Conservation (phyloP, 1,140 invertebrate genomes). For the Trichonephila inaurata region DNA sequence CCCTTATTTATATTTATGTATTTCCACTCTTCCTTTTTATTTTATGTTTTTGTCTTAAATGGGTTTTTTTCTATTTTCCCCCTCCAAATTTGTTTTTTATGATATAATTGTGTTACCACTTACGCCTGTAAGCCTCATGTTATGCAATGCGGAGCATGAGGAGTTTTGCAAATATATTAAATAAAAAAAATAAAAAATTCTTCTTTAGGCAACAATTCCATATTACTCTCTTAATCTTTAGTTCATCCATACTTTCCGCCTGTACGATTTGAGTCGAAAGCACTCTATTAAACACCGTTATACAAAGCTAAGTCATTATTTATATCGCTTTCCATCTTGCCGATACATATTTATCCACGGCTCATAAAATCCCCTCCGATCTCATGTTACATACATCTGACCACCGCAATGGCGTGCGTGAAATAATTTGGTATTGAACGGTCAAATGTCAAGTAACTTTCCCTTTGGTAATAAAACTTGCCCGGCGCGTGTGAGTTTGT, state of each 20-base stretch:
- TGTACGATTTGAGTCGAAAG: not conserved
- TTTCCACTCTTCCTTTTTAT: too few relatives aligned
- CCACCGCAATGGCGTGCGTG: not conserved
- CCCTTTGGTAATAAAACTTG: slow-evolving; percentile 43
- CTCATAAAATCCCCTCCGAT: slow-evolving; percentile 16
- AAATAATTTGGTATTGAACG: slow-evolving; percentile 22
- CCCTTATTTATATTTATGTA: too few relatives aligned
- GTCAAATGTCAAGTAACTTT: slow-evolving; percentile 43
- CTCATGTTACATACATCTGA: not conserved
- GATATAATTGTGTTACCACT: too few relatives aligned
- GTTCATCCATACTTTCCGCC: not conserved
- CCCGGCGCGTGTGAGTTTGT: slow-evolving; percentile 2
- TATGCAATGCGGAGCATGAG: too few relatives aligned
- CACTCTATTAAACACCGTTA: slow-evolving; percentile 1
- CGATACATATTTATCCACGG: slow-evolving; percentile 36
- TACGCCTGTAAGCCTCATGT: too few relatives aligned
- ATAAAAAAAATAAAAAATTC: too few relatives aligned
- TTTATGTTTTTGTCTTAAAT: too few relatives aligned
- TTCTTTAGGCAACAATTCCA: too few relatives aligned
- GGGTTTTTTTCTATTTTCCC: too few relatives aligned
- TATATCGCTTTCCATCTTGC: slow-evolving; percentile 5
- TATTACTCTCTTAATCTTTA: too few relatives aligned
- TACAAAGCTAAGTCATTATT: not conserved
- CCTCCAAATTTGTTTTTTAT: too few relatives aligned
- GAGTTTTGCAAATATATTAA: too few relatives aligned